A percentile compares a stretch with the other conserved stretches of the same genome.
Conservation (phyloP, 2,113 vertebrate species). For the Thunnus thynnus region DNA sequence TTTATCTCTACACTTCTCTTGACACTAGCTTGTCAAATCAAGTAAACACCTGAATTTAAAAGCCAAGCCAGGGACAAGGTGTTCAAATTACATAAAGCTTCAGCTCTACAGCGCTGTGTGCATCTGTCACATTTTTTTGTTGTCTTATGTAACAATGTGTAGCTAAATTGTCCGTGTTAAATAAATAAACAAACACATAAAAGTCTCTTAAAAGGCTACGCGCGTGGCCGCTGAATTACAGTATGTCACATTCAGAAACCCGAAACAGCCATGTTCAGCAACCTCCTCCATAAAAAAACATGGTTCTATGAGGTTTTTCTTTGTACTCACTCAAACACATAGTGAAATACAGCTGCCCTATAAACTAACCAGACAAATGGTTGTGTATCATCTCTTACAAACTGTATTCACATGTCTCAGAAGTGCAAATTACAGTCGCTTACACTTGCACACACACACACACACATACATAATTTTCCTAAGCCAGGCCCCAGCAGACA, state of each 20-base stretch:
- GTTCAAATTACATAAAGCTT: too few relatives aligned
- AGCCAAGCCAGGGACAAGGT: too few relatives aligned
- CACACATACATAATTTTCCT: slow-evolving; percentile 30
- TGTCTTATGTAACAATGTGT: too few relatives aligned
- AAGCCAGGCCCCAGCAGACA: slow-evolving; percentile 57
- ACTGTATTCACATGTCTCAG: slow-evolving; percentile 46
- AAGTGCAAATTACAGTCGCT: slow-evolving; percentile 56
- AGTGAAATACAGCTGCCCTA: slow-evolving; percentile 6
- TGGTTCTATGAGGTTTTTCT: slow-evolving; percentile 1
- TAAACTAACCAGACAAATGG: slow-evolving; percentile 28
- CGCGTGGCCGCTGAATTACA: neutral
- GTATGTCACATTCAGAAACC: neutral
- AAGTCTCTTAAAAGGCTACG: neutral
- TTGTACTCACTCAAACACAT: neutral
- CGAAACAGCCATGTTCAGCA: neutral
- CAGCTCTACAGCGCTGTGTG: too few relatives aligned
- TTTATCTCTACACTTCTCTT: too few relatives aligned
- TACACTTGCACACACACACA: slow-evolving; percentile 7
- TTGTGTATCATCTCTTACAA: slow-evolving; percentile 34
- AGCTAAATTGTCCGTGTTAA: neutral
- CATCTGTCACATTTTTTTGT: too few relatives aligned
- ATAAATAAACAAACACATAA: neutral
- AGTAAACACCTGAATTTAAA: too few relatives aligned
- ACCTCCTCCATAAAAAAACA: too few relatives aligned
- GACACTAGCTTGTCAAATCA: too few relatives aligned